Evolutionary conservation across 2,888 invertebrate genomes (phyloP), one percentile per base, ranked within the genome.

Genomic region (Tenthredo notha): DNA sequence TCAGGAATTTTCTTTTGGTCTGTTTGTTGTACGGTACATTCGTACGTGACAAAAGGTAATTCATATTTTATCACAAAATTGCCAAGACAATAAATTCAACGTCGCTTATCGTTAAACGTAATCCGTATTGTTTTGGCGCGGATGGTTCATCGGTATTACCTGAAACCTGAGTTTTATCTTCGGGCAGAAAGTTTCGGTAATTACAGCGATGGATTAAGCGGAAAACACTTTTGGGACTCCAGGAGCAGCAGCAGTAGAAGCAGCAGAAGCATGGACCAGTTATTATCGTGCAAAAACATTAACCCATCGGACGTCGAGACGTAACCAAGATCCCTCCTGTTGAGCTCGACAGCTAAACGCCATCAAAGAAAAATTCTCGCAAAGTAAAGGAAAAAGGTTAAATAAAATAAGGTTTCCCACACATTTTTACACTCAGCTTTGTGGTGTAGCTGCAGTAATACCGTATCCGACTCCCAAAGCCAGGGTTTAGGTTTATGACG

Each of bases 301-400:
- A 72, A 72, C 72, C 72, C 43, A 74, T 74, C 74, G 74, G 43
- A 74, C 74, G 21, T 21, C 43, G 43, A 43, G 43, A 74, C 74
- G 74, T 15, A 18, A n/a, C 74, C 47, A 67, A 29, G 25, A 43
- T 74, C 21, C 43, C 74, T 74, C 74, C 74, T 43, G 74, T 40
- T 21, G 74, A 74, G 74, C 40, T 21, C 43, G 74, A 74, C 74
- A 74, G 74, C 74, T 74, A 74, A 74, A 74, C 21, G 74, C 74
- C 74, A 74, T 74, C 74, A 74, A 74, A 74, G 74, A 25, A 74
- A 74, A 74, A 74, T 74, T 74, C 74, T 74, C 21, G 43, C 40
- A 9, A 43, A 74, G 74, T 40, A 74, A 74, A 67, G 54, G 54
- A 54, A 67, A 67, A 67, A 67, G 67, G 29, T 7, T 33, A 33